Base-by-base conservation (phyloP, 2,113 vertebrate species). In the Pangasianodon hypophthalmus region DNA sequence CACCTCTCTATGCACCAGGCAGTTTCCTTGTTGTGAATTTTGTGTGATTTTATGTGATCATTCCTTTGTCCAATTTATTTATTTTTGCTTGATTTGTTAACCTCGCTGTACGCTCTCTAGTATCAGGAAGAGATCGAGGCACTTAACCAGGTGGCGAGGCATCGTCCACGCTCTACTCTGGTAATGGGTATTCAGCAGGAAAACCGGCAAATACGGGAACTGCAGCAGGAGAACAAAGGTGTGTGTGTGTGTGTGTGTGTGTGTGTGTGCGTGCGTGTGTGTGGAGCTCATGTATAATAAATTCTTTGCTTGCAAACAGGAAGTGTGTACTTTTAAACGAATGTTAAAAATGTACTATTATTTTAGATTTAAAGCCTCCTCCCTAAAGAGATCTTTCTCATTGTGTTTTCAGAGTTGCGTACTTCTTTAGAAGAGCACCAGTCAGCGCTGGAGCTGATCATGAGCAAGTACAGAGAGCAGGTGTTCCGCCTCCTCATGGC, bases 211-310 rank as follows among this genome's bases (percentile, higher is more conserved):
- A 99, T 99, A 87, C 94, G 98, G 91, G 98, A 99, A 87, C 52
- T 99, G 26, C 98, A 99, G 88, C 97, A 99, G 91, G 98, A 99
- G 94, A 99, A 99, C 93, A 99, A 97, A 98, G 98, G 98, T 98
- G 89, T 18, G 56, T 44, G 37, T 41, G 54, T 29, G 75, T 44
- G 71, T 37, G 69, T 71, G 73, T 37, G 69, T 7, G 54, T 54
- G 98, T 98, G 88, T 14, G 44, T 29, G 26, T 48, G 44, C 26
- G 73, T 73, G 71, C 10, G 67, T 16, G 85, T 75, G 11, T 52
- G 0, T 86, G 48, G 6, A 62, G 44, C 26, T 32, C 21, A 37
- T 4, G 9, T 48, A 60, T 44, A 41, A 87, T 73, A 86, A 69
- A 56, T 73, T 10, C 29, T n/a, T 3, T 37, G 37, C 37, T 37